Conservation (phyloP, 2,797 vertebrate species). For the Threskiornis aethiopicus region DNA sequence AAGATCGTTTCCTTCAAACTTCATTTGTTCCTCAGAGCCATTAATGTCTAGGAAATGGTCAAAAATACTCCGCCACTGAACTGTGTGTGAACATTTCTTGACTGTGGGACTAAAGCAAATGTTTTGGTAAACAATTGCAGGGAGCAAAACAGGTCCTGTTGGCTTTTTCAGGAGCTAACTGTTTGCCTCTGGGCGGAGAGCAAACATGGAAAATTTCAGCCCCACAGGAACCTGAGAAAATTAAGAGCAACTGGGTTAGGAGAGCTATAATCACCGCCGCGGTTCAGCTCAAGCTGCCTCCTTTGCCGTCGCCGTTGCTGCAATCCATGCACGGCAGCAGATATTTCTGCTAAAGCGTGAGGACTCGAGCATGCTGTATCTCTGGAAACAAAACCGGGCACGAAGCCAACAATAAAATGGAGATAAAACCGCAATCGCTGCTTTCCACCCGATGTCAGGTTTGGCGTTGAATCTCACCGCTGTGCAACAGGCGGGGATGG, state of each 20-base stretch:
- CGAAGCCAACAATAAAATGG: neutral
- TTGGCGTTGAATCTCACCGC: neutral
- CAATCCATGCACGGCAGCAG: rapidly evolving
- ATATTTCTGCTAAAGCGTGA: neutral
- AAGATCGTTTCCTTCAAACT: neutral
- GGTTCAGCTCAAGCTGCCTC: neutral
- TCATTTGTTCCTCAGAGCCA: neutral
- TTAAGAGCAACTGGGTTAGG: neutral
- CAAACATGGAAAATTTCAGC: neutral
- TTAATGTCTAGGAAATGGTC: neutral
- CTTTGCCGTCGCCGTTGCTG: neutral
- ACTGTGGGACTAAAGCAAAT: neutral
- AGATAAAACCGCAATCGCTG: neutral
- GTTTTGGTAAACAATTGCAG: neutral
- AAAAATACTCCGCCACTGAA: neutral
- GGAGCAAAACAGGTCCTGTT: neutral
- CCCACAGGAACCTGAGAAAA: neutral
- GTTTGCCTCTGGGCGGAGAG: neutral
- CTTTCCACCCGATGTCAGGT: neutral
- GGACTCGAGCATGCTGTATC: neutral
- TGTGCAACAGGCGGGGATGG: neutral
- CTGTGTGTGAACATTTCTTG: rapidly evolving
- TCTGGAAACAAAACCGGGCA: neutral
- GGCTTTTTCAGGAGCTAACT: neutral
- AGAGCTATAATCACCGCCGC: neutral